These are phyloP conservation scores for Cuniculus paca DNA, from an alignment of 2,797 vertebrate genomes.

Conservation along the genomic window DNA sequence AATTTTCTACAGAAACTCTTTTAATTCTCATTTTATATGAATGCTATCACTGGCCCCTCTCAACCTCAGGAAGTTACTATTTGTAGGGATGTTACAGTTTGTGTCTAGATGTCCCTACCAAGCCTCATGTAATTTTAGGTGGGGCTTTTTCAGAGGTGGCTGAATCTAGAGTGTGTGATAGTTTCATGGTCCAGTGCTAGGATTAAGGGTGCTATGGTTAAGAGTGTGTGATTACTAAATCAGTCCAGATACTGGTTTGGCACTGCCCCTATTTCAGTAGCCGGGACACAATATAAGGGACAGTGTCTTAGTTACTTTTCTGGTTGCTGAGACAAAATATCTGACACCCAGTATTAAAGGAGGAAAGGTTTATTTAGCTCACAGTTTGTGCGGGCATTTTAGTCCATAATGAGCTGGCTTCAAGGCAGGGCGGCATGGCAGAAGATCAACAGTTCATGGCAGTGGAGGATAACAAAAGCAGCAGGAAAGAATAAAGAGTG, in stretches of 20 bases:
- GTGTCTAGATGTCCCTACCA: neutral
- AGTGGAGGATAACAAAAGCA: neutral
- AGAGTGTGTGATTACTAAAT: neutral
- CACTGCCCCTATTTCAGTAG: neutral
- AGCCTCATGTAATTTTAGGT: neutral
- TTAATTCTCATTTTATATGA: neutral
- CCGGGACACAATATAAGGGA: neutral
- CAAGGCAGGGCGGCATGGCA: neutral
- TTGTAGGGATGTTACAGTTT: neutral
- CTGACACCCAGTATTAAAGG: neutral
- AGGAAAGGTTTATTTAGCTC: neutral
- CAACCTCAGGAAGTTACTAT: neutral
- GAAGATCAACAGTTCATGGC: neutral
- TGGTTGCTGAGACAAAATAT: neutral
- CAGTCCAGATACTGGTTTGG: neutral
- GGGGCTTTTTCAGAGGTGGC: neutral
- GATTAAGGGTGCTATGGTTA: neutral
- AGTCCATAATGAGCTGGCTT: neutral
- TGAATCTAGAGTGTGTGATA: neutral
- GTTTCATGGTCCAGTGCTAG: neutral
- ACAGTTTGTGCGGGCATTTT: neutral
- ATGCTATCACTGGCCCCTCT: neutral
- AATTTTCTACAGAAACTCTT: neutral
- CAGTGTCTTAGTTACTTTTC: neutral
- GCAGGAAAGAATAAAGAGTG: neutral